A percentile compares a stretch with the other conserved stretches of the same genome.
phyloP scores from a whole-genome alignment of 2,888 invertebrate species.

The Polyommatus icarus region DNA sequence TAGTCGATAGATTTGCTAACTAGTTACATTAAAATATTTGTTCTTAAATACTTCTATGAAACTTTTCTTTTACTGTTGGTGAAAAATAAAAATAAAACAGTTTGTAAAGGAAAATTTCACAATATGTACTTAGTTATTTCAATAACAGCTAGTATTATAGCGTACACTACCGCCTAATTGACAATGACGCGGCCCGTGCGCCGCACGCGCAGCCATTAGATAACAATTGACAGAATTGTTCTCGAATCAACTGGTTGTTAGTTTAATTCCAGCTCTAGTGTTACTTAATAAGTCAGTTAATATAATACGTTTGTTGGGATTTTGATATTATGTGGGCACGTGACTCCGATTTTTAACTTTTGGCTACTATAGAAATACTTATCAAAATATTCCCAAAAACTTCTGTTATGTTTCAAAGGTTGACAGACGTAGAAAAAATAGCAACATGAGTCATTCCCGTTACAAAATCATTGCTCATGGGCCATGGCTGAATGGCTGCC shows the following conservation, averaged over 20 bases:
- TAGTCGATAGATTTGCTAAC: background rate
- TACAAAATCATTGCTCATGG: background rate
- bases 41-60: background rate
- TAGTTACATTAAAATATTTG: background rate
- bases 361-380: background rate
- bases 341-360: background rate
- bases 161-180: constrained; percentile 6
- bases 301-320: background rate
- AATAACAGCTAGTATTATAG: constrained; percentile 8
- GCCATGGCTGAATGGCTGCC: background rate
- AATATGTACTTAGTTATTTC: background rate
- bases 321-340: background rate
- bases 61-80: background rate
- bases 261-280: constrained; percentile 12
- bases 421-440: background rate
- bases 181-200: constrained; percentile 36
- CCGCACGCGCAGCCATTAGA: constrained; percentile 40
- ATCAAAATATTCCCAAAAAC: background rate
- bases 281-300: constrained; percentile 31
- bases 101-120: background rate
- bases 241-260: constrained; percentile 32
- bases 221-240: constrained; percentile 34
- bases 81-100: background rate
- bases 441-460: constrained; percentile 11
- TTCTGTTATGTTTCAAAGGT: background rate